Percentiles rank a stretch among this genome's conserved stretches.
Evolutionary conservation across 2,113 vertebrate genomes (phyloP).

Genomic region (Xenopus borealis): DNA sequence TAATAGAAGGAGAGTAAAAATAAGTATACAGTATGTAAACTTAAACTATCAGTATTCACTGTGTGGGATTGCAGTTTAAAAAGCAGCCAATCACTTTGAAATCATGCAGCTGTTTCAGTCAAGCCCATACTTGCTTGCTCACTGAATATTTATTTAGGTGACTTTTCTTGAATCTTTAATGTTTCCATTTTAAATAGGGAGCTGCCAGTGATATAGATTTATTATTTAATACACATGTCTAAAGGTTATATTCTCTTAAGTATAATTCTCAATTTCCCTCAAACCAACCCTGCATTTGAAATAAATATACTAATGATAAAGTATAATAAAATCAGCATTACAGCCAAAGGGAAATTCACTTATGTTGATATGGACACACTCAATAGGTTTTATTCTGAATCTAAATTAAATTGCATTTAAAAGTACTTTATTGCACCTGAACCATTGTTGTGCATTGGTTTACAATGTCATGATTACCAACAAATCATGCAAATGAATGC

Average conservation of each 20-base stretch:
- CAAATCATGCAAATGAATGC: slow-evolving; percentile 5
- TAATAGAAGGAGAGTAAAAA: no score
- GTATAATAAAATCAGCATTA: neutral
- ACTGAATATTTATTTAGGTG: neutral
- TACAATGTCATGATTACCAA: slow-evolving; percentile 1
- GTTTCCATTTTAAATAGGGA: slow-evolving; percentile 14
- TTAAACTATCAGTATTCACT: no score
- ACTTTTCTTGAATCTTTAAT: slow-evolving; percentile 26
- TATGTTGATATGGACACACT: neutral
- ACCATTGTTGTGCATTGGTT: neutral
- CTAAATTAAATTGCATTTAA: neutral
- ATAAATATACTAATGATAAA: neutral
- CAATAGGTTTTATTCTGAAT: neutral
- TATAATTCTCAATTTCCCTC: neutral
- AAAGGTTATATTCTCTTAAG: neutral
- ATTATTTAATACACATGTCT: slow-evolving; percentile 2
- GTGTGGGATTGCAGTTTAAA: no score
- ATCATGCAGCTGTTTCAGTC: slow-evolving; percentile 42
- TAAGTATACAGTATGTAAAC: no score
- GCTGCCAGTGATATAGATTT: slow-evolving; percentile 6
- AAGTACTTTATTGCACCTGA: no score
- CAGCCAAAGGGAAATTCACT: neutral
- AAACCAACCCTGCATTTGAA: neutral
- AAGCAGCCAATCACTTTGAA: slow-evolving; percentile 3
- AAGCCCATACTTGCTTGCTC: slow-evolving; percentile 2